Conservation (phyloP, 2,797 vertebrate species). For the Phrynocephalus guinanensis region DNA sequence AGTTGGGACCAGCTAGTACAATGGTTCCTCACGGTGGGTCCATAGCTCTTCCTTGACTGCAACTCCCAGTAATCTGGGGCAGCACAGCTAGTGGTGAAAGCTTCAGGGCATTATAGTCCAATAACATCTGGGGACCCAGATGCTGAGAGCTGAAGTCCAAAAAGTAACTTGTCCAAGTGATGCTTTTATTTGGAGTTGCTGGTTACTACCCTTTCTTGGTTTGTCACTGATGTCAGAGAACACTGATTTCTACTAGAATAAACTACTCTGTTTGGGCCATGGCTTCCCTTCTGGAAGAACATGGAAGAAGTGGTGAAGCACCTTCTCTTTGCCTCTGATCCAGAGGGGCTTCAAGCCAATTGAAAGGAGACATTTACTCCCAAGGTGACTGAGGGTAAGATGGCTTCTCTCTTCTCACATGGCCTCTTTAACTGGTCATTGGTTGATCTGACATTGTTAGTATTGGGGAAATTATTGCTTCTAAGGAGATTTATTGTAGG, state of each 20-base stretch:
- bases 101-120: too few relatives aligned
- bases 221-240: neutral
- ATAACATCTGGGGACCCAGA: too few relatives aligned
- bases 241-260: neutral
- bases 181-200: neutral
- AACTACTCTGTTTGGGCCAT: neutral
- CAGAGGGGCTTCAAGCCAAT: neutral
- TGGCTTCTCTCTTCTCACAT: neutral
- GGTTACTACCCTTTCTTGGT: neutral
- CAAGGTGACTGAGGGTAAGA: neutral
- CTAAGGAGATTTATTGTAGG: constrained; percentile 55
- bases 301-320: neutral
- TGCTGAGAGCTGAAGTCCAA: too few relatives aligned
- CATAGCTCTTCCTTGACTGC: too few relatives aligned
- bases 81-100: too few relatives aligned
- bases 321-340: neutral
- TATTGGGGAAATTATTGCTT: constrained; percentile 24
- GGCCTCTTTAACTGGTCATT: neutral
- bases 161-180: too few relatives aligned
- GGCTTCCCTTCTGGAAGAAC: neutral
- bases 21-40: too few relatives aligned
- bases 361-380: neutral
- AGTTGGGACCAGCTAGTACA: neutral
- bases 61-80: too few relatives aligned
- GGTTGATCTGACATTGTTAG: neutral